Base-by-base conservation (phyloP, 2,888 invertebrate genomes). In the Branchellion lobata region DNA sequence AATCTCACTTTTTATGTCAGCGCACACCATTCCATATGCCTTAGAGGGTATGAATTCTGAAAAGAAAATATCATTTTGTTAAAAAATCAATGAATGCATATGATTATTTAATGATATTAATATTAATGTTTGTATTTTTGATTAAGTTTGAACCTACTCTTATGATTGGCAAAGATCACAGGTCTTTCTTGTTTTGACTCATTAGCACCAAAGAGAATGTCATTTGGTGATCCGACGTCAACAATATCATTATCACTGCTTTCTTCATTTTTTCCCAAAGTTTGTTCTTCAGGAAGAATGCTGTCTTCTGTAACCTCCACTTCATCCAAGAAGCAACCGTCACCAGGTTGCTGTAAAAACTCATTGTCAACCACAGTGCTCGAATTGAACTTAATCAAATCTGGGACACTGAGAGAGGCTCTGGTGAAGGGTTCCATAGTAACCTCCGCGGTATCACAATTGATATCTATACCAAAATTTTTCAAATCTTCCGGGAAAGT, bases 401-500 rank as follows among this genome's bases (percentile, higher is more conserved):
- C n/a, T n/a, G n/a, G n/a, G n/a, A n/a, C n/a, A n/a, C n/a, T n/a
- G n/a, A n/a, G n/a, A n/a, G n/a, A n/a, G n/a, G n/a, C n/a, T n/a
- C n/a, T n/a, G n/a, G n/a, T n/a, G n/a, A n/a, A n/a, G n/a, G n/a
- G n/a, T n/a, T n/a, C n/a, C n/a, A n/a, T n/a, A n/a, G n/a, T n/a
- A n/a, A n/a, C n/a, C n/a, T n/a, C n/a, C n/a, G n/a, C n/a, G 5
- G 40, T n/a, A 3, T 57, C 24, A 24, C 11, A n/a, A 3, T 18
- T 57, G 21, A 57, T 57, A 24, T 57, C 61, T 18, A 57, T 57
- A 5, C 61, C 61, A 57, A 57, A 57, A 5, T 57, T n/a, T n/a
- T 57, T 57, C 24, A 57, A 57, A 24, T 57, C 61, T 57, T 57
- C 61, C 21, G 61, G 61, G 24, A 57, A 57, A n/a, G 8, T 57